A percentile compares a stretch with the other conserved stretches of the same genome.
Conservation (phyloP, 2,888 invertebrate genomes). For the Scaeva pyrastri region DNA sequence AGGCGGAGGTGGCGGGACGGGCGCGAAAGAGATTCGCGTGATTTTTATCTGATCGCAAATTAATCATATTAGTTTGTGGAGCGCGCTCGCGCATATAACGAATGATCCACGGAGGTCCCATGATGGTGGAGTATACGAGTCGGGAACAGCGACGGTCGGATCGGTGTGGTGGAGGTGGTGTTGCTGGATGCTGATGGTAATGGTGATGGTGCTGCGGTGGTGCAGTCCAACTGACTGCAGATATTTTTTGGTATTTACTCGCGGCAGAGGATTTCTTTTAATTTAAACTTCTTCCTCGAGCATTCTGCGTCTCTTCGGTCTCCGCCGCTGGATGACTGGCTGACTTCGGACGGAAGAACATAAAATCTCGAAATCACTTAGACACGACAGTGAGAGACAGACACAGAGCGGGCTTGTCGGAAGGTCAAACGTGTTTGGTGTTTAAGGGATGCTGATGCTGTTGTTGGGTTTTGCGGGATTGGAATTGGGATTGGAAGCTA, state of each 20-base stretch:
- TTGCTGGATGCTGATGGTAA: background rate
- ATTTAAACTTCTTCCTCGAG: conserved; percentile 46
- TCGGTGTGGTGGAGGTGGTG: background rate
- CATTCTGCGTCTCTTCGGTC: background rate
- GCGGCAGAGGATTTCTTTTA: conserved; percentile 61
- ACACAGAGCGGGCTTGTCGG: conserved; percentile 52
- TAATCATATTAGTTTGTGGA: conserved; percentile 76
- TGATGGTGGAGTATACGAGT: background rate
- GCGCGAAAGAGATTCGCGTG: conserved; percentile 71
- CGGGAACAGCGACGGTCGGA: no score
- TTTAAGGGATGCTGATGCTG: conserved; percentile 58
- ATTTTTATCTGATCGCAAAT: conserved; percentile 76
- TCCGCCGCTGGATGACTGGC: background rate
- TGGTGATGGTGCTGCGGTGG: background rate
- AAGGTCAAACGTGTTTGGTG: conserved; percentile 74
- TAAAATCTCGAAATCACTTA: conserved; percentile 73
- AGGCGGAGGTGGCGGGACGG: conserved; percentile 7
- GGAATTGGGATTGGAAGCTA: background rate
- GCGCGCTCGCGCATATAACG: conserved; percentile 73
- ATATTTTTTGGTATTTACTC: conserved; percentile 26
- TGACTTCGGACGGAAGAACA: conserved; percentile 46
- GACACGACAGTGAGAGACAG: conserved; percentile 70
- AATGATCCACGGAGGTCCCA: conserved; percentile 70
- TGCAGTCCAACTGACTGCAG: conserved; percentile 4
- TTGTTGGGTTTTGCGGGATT: background rate